phyloP scores from a whole-genome alignment of 1,140 invertebrate species.

The Megathymus violae region DNA sequence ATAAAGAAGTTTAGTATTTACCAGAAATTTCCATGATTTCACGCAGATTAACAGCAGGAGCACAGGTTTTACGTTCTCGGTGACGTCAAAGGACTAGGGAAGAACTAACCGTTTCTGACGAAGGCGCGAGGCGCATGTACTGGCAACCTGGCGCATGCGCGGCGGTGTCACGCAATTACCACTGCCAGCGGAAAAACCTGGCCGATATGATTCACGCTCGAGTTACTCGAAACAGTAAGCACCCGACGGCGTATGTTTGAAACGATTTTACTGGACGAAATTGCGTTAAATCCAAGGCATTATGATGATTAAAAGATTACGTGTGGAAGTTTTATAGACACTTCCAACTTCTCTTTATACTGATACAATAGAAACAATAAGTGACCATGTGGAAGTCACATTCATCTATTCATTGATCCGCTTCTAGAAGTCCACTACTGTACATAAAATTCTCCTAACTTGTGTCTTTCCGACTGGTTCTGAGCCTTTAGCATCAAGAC shows the following conservation, averaged over 20 bases:
- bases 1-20: conserved; percentile 37
- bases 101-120: conserved; percentile 61
- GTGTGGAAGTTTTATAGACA: too few species aligned
- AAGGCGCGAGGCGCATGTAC: conserved; percentile 53
- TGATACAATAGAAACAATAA: too few species aligned
- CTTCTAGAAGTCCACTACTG: too few species aligned
- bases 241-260: not conserved
- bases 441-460: too few species aligned
- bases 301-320: too few species aligned
- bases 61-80: conserved; percentile 38
- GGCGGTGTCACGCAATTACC: not conserved
- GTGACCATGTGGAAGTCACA: too few species aligned
- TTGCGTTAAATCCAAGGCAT: too few species aligned
- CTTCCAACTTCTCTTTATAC: too few species aligned
- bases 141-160: conserved; percentile 51
- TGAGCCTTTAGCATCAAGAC: too few species aligned
- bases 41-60: conserved; percentile 23
- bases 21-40: conserved; percentile 59
- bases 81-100: conserved; percentile 56
- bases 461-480: too few species aligned
- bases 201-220: conserved; percentile 8
- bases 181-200: conserved; percentile 31
- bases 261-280: not conserved
- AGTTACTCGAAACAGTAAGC: not conserved
- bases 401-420: too few species aligned